Conservation (phyloP, 2,888 invertebrate species). For the Craniophora ligustri region DNA sequence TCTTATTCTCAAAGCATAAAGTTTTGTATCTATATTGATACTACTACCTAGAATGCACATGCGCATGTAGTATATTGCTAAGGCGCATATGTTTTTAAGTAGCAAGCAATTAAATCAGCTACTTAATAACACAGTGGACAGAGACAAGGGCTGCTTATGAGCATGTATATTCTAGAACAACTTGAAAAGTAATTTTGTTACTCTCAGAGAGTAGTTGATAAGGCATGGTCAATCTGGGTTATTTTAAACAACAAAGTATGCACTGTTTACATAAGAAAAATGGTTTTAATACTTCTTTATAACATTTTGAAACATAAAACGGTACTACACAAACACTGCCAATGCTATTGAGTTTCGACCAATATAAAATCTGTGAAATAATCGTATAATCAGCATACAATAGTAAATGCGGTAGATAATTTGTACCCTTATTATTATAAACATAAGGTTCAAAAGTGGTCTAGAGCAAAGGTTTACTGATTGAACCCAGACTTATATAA, state of each 20-base stretch:
- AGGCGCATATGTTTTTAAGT: too few relatives aligned
- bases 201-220: conserved; percentile 41
- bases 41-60: not conserved
- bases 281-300: conserved; percentile 4
- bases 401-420: too few relatives aligned
- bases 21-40: conserved; percentile 29
- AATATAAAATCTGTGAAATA: not conserved
- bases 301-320: conserved; percentile 11
- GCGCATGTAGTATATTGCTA: not conserved
- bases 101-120: too few relatives aligned
- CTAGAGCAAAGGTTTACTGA: too few relatives aligned
- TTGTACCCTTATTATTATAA: too few relatives aligned
- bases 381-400: too few relatives aligned
- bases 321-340: conserved; percentile 35
- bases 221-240: conserved; percentile 49
- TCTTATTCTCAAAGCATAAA: conserved; percentile 18
- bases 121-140: not conserved
- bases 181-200: conserved; percentile 28
- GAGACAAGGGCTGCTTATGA: not conserved
- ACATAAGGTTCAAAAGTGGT: too few relatives aligned
- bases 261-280: conserved; percentile 19
- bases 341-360: conserved; percentile 14
- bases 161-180: not conserved
- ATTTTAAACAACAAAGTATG: conserved; percentile 33
- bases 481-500: too few relatives aligned